phyloP scores from a whole-genome alignment of 1,140 invertebrate genomes.

The Cotesia typhae region DNA sequence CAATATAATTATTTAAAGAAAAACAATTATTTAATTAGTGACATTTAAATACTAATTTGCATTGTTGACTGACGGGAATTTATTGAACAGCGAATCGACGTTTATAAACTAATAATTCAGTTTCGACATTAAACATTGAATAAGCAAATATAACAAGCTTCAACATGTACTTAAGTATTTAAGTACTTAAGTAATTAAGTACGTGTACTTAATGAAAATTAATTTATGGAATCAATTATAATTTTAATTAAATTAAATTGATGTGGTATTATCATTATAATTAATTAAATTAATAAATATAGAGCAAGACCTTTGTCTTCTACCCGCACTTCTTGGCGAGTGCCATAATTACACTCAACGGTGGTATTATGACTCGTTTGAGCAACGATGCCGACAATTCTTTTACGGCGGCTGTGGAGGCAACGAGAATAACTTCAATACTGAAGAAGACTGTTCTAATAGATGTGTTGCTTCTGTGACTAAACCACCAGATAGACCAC shows the following conservation, averaged over 20 bases:
- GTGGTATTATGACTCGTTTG: slow-evolving; percentile 86
- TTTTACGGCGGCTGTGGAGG: slow-evolving; percentile 85
- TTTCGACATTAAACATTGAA: no score
- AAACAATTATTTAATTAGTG: no score
- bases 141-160: no score
- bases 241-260: neutral
- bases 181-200: no score
- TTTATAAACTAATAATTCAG: no score
- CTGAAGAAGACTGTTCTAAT: slow-evolving; percentile 72
- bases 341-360: slow-evolving; percentile 80
- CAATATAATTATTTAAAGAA: no score
- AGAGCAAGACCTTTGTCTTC: slow-evolving; percentile 78
- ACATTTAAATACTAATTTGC: no score
- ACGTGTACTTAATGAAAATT: slow-evolving; percentile 18
- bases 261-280: neutral
- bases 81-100: no score
- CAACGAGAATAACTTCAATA: slow-evolving; percentile 83
- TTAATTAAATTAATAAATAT: slow-evolving; percentile 33
- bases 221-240: neutral
- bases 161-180: no score
- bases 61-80: no score
- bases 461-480: slow-evolving; percentile 67
- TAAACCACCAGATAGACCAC: slow-evolving; percentile 49
- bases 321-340: slow-evolving; percentile 79
- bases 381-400: slow-evolving; percentile 77